Evolutionary conservation across 2,888 invertebrate species (phyloP).

Genomic region (Strigamia crassipes): DNA sequence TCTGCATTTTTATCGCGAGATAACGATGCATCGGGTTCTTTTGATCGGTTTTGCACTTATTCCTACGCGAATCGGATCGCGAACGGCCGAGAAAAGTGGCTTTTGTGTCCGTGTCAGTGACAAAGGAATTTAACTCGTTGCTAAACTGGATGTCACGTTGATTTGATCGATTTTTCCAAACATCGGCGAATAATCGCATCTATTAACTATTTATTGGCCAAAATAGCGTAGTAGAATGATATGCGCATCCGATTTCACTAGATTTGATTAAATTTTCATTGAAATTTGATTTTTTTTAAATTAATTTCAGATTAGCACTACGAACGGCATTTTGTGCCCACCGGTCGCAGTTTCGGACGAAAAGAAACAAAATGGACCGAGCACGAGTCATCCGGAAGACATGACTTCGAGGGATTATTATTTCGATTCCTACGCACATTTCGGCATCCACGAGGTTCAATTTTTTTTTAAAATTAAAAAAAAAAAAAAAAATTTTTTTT

Average conservation of each 20-base stretch:
- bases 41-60: not conserved
- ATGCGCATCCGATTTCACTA: no score
- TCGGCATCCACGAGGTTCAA: conserved; percentile 93
- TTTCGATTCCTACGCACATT: conserved; percentile 99
- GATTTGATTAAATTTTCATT: not conserved
- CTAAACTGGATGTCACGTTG: not conserved
- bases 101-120: not conserved
- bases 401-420: conserved; percentile 99
- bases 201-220: not conserved
- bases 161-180: not conserved
- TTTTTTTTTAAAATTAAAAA: no score
- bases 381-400: conserved; percentile 69
- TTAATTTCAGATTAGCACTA: conserved; percentile 30
- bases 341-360: conserved; percentile 10
- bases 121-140: not conserved
- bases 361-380: conserved; percentile 43
- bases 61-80: not conserved
- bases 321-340: conserved; percentile 37
- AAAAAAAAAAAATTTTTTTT: conserved; percentile 13
- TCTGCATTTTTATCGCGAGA: not conserved
- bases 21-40: not conserved
- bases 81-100: not conserved
- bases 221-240: not conserved
- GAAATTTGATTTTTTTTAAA: not conserved
- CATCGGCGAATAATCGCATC: not conserved